Percentiles rank a stretch among this genome's conserved stretches.
Conservation (phyloP, 2,888 invertebrate species). For the Clepsis dumicolana region DNA sequence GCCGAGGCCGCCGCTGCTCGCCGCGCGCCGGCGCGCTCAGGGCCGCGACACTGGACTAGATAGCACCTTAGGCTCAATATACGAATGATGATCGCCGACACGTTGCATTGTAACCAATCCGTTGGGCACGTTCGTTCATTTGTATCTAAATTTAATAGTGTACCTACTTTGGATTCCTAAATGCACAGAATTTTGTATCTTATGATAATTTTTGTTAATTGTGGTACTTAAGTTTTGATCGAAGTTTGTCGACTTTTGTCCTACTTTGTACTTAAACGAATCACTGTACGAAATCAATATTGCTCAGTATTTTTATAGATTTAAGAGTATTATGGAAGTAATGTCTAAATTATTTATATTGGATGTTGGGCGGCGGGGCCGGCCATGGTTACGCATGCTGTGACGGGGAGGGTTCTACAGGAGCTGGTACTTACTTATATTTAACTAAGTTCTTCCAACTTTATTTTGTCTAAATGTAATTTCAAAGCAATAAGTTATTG, state of each 20-base stretch:
- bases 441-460: slow-evolving; percentile 69
- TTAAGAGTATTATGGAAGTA: slow-evolving; percentile 75
- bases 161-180: slow-evolving; percentile 66
- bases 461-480: slow-evolving; percentile 57
- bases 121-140: slow-evolving; percentile 69
- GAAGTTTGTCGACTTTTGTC: slow-evolving; percentile 66
- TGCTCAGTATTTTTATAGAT: slow-evolving; percentile 85
- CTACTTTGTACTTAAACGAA: slow-evolving; percentile 63
- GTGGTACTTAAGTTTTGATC: slow-evolving; percentile 66
- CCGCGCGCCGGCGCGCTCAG: slow-evolving; percentile 52
- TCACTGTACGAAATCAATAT: slow-evolving; percentile 76
- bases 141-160: slow-evolving; percentile 66
- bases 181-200: slow-evolving; percentile 73
- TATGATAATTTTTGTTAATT: slow-evolving; percentile 66
- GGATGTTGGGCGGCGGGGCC: slow-evolving; percentile 50
- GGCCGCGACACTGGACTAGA: slow-evolving; percentile 42
- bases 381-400: slow-evolving; percentile 65
- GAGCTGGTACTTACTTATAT: slow-evolving; percentile 46
- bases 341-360: slow-evolving; percentile 77
- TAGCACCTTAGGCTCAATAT: slow-evolving; percentile 60
- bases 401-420: slow-evolving; percentile 55
- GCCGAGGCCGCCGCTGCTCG: slow-evolving; percentile 67
- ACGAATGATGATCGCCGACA: slow-evolving; percentile 57
- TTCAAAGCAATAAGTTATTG: slow-evolving; percentile 63
- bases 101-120: slow-evolving; percentile 39